Evolutionary conservation across 2,113 vertebrate genomes (phyloP).

Genomic region (Glaucomys volans): DNA sequence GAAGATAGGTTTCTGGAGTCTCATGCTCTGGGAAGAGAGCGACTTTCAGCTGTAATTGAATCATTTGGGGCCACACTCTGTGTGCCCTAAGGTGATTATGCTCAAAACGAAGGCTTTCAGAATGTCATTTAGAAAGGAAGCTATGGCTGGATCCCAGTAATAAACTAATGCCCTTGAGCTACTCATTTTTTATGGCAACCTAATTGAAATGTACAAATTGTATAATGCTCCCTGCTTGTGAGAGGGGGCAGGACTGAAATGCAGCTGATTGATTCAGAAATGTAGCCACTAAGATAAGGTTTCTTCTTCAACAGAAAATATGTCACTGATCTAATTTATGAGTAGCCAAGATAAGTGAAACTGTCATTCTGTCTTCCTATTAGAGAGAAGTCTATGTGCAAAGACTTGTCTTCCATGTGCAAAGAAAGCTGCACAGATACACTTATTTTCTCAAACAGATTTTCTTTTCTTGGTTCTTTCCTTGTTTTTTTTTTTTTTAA

Average conservation of each 20-base stretch:
- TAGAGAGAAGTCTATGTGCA: too few relatives aligned
- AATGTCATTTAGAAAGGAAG: slow-evolving; percentile 87
- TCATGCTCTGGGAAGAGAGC: slow-evolving; percentile 72
- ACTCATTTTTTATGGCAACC: slow-evolving; percentile 85
- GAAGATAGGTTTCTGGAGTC: slow-evolving; percentile 70
- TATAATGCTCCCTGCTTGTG: slow-evolving; percentile 70
- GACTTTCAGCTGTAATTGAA: slow-evolving; percentile 85
- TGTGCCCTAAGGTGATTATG: slow-evolving; percentile 86
- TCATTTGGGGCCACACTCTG: slow-evolving; percentile 80
- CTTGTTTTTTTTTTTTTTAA: neutral
- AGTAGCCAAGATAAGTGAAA: slow-evolving; percentile 70
- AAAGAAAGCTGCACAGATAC: slow-evolving; percentile 33
- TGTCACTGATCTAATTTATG: slow-evolving; percentile 72
- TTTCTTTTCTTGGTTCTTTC: neutral
- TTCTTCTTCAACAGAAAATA: slow-evolving; percentile 80
- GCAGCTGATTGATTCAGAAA: slow-evolving; percentile 68
- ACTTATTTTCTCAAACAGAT: slow-evolving; percentile 65
- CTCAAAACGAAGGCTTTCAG: slow-evolving; percentile 85
- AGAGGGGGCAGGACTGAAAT: slow-evolving; percentile 76
- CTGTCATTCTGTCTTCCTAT: slow-evolving; percentile 51
- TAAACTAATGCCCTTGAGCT: slow-evolving; percentile 85
- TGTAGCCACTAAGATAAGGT: slow-evolving; percentile 49
- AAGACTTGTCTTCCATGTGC: slow-evolving; percentile 53
- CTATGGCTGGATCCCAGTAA: slow-evolving; percentile 87
- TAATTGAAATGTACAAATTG: slow-evolving; percentile 87